phyloP scores from a whole-genome alignment of 2,888 invertebrate genomes.

The Spicauda simplicius region DNA sequence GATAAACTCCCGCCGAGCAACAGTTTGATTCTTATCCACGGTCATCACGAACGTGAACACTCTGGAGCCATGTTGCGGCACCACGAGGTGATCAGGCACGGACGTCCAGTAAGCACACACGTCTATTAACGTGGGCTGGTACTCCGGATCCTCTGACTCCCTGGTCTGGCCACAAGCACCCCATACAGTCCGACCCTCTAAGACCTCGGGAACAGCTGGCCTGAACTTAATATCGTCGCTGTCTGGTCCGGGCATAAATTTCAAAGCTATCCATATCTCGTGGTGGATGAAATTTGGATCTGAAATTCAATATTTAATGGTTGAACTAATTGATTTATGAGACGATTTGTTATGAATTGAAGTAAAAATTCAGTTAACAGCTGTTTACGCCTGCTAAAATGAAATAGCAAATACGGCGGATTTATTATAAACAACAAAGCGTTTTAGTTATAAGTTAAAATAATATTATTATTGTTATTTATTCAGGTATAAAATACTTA shows the following conservation, averaged over 20 bases:
- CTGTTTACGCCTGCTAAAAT: not conserved
- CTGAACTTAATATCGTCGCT: constrained; percentile 73
- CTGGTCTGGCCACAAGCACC: constrained; percentile 71
- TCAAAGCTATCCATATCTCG: constrained; percentile 77
- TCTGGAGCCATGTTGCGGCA: constrained; percentile 73
- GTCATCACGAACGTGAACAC: constrained; percentile 83
- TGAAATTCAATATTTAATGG: constrained; percentile 42
- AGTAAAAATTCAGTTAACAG: not conserved
- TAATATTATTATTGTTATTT: too few relatives aligned
- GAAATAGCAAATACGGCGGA: not conserved
- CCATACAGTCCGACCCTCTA: constrained; percentile 69
- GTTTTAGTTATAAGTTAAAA: not conserved
- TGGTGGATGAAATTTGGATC: constrained; percentile 75
- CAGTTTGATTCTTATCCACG: constrained; percentile 75
- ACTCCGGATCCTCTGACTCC: constrained; percentile 65
- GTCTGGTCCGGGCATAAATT: constrained; percentile 67
- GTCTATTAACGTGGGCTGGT: constrained; percentile 66
- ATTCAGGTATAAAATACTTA: too few relatives aligned
- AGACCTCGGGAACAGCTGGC: constrained; percentile 65
- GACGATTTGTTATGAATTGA: not conserved
- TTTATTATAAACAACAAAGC: not conserved
- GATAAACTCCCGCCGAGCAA: constrained; percentile 72
- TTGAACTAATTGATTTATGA: not conserved
- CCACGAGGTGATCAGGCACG: constrained; percentile 75
- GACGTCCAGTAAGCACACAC: constrained; percentile 80